Evolutionary conservation across 2,888 invertebrate genomes (phyloP), one percentile per base, ranked within the genome.

Genomic region (Heliconius aoede): DNA sequence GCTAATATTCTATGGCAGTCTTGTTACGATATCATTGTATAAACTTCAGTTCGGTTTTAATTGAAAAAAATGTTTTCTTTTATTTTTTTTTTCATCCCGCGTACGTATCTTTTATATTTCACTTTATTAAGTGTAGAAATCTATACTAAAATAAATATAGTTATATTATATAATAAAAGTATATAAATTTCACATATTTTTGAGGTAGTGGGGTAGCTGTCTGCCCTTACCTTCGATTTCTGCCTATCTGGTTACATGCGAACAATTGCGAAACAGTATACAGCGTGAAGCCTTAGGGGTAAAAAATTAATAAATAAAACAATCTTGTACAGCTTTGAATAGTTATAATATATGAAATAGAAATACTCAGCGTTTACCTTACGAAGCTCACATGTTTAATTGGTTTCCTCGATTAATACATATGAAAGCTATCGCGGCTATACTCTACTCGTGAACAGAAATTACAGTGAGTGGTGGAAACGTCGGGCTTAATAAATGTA

Each of bases 1-100:
- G 68, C 46, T 51, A 61, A 32, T 68, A 69, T 61, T 36, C 65
- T 65, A 65, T 65, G 65, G 51, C n/a, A 30, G 69, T 55, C 51
- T n/a, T 32, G 28, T 55, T 55, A 69, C 28, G 13, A 30, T 55
- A n/a, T 69, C 55, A 28, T n/a, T 24, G 55, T 5, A 69, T 69
- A 30, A n/a, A 69, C 51, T 30, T 26, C 7, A n/a, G 28, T 69
- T 46, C 18, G 46, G 46, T 46, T 46, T 46, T 5, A 46, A 5
- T 46, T 46, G 46, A 46, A 26, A 67, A 40, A 46, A 46, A 28
- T 18, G 4, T 32, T 1, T 28, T 65, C 21, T 65, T 15, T 58
- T 62, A 8, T 62, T 62, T 11, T 5, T 46, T 32, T 46, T 40
- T 46, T 46, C n/a, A 46, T 46, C 36, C 11, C 36, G 18, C 4